These are phyloP conservation scores for Axinella damicornis DNA, from an alignment of 37 sponge, comb jelly and placozoan species.

Conservation along the genomic window DNA sequence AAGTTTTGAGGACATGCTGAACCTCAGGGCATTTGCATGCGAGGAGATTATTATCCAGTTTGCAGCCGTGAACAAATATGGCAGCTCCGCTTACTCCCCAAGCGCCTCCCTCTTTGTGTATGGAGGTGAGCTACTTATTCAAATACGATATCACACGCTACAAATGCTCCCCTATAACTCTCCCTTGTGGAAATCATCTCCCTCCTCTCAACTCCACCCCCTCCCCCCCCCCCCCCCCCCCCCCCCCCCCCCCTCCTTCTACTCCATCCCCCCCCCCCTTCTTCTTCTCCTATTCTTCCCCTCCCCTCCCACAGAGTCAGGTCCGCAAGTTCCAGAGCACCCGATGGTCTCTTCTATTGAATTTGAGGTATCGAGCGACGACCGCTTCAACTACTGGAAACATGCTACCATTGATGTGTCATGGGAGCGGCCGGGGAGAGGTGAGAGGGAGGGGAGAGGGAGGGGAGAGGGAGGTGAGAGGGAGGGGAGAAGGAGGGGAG, in stretches of 20 bases:
- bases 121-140: constrained; percentile 23
- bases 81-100: not conserved
- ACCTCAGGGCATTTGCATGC: constrained; percentile 33
- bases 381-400: constrained; percentile 32
- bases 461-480: too few species aligned
- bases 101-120: constrained; percentile 2
- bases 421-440: constrained; percentile 7
- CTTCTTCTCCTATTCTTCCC: too few species aligned
- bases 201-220: too few species aligned
- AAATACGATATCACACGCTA: too few species aligned
- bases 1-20: constrained; percentile 20
- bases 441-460: not conserved
- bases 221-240: too few species aligned
- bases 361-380: not conserved
- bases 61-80: constrained; percentile 37
- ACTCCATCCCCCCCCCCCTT: too few species aligned
- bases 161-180: too few species aligned
- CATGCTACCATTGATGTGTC: constrained; percentile 19
- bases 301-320: not conserved
- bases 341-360: not conserved
- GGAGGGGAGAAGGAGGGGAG: not conserved
- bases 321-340: not conserved
- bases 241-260: too few species aligned
- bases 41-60: constrained; percentile 5
- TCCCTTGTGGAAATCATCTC: too few species aligned